Conservation (phyloP, 2,888 invertebrate species). For the Euzetes globulus region DNA sequence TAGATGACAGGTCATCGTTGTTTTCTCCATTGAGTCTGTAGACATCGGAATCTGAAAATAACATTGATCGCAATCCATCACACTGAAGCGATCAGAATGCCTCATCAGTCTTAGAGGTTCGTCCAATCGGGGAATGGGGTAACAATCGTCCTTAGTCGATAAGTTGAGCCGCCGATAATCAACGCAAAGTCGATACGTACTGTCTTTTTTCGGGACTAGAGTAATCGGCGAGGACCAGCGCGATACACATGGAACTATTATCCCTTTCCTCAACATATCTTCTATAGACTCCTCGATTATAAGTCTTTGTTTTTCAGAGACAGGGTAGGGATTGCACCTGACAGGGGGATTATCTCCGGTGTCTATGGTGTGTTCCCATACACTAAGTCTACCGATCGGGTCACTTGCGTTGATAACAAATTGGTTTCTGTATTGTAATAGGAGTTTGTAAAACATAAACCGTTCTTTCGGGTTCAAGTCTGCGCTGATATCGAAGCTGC, state of each 20-base stretch:
- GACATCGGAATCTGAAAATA: not conserved
- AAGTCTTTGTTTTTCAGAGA: not conserved
- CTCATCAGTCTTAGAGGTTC: not conserved
- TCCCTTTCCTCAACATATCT: not conserved
- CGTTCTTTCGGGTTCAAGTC: too few species aligned
- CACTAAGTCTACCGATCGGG: not conserved
- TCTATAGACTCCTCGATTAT: not conserved
- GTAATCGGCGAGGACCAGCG: conserved; percentile 20
- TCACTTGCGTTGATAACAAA: too few species aligned
- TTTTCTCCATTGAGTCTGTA: not conserved
- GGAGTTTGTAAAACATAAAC: too few species aligned
- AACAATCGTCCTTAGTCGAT: not conserved
- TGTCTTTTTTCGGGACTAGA: not conserved
- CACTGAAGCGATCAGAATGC: not conserved
- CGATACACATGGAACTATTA: not conserved
- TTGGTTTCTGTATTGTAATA: too few species aligned
- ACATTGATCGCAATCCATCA: not conserved
- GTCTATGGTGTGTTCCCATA: not conserved
- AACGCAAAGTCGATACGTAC: not conserved
- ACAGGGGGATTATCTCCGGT: not conserved
- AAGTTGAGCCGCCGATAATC: not conserved
- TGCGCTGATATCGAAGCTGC: too few species aligned
- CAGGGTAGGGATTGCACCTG: not conserved
- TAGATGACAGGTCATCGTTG: not conserved
- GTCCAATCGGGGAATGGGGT: not conserved